These are phyloP conservation scores for Borostomias antarcticus DNA, from an alignment of 2,797 vertebrate genomes.

Conservation along the genomic window DNA sequence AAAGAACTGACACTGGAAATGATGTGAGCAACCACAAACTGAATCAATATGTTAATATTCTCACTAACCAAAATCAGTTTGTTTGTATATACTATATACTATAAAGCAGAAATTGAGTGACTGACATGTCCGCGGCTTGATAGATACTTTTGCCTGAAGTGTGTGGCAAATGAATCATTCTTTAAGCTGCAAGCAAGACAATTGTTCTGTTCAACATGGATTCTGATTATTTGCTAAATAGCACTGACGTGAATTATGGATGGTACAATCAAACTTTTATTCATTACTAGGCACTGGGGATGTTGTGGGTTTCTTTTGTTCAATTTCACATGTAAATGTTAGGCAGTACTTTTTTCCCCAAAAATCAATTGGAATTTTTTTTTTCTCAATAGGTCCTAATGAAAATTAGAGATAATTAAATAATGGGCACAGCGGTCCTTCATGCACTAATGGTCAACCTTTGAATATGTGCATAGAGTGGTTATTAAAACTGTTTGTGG, in stretches of 20 bases:
- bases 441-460: constrained; percentile 69
- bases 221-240: constrained; percentile 47
- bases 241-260: constrained; percentile 44
- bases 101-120: constrained; percentile 49
- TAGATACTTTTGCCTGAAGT: constrained; percentile 45
- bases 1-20: constrained; percentile 29
- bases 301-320: constrained; percentile 40
- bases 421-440: constrained; percentile 43
- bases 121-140: no score
- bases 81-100: constrained; percentile 59
- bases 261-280: constrained; percentile 71
- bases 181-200: constrained; percentile 41
- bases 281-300: constrained; percentile 52
- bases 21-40: constrained; percentile 1
- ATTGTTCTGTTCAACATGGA: constrained; percentile 33
- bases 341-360: constrained; percentile 50
- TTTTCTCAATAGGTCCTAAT: constrained; percentile 42
- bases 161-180: no score
- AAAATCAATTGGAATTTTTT: constrained; percentile 39
- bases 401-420: constrained; percentile 44
- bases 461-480: constrained; percentile 42
- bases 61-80: constrained; percentile 52
- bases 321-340: constrained; percentile 54
- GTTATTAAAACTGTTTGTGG: constrained; percentile 57
- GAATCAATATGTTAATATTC: constrained; percentile 37